Base-by-base conservation (phyloP, 2,888 invertebrate genomes). In the Patella pellucida region DNA sequence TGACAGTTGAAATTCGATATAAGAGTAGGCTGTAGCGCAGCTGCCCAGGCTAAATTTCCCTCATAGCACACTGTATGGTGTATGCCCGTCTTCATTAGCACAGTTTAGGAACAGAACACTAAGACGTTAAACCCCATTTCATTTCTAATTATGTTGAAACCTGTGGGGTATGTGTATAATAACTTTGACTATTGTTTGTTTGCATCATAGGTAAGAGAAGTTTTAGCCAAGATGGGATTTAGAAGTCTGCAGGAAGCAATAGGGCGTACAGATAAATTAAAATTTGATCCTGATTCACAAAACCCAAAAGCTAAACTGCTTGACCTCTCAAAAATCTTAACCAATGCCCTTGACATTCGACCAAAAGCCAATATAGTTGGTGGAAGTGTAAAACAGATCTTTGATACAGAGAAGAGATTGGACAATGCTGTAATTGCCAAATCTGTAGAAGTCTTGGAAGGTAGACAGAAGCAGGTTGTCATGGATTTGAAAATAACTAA, bases 161-260 rank as follows among this genome's bases (percentile, higher is more conserved):
- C 41, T 9, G 41, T 5, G 41, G 9, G 1, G 9, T 41, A 41
- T 41, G 9, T 9, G 41, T 41, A 41, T 41, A 41, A 9, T 3
- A 51, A n/a, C n/a, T n/a, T n/a, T 27, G 19, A 70, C 27, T 19
- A 56, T 68, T 70, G 62, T 76, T 69, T 75, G 79, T 80, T 41
- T 41, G 9, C 41, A 41, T 41, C 77, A 0, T 85, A 95, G 95
- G 95, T 97, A 15, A 95, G 99, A 70, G 92, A 93, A 76, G 94
- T 95, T 88, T 97, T 99, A 96, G 96, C 98, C 1, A 94, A 94
- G 73, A 92, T 99, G 80, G 99, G 99, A 5, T 94, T 98, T 68
- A 93, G 95, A 16, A 94, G 93, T 81, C 95, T 97, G 93, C 96
- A 96, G 90, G 97, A 98, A 84, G 92, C 98, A 74, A 94, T 99